Evolutionary conservation across 1,140 invertebrate genomes (phyloP).

Genomic region (Pentalonia nigronervosa): DNA sequence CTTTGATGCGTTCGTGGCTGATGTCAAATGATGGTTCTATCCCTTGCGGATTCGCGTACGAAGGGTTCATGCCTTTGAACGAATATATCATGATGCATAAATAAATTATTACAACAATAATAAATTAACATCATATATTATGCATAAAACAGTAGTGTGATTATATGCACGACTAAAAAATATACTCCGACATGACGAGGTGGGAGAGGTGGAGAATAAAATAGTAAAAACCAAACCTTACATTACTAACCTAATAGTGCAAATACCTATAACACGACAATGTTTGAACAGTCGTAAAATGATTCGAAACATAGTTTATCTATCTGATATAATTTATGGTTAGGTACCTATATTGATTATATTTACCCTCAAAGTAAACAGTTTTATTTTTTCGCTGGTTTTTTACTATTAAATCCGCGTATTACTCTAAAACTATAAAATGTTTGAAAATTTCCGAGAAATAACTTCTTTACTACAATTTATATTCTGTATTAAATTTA

Average conservation of each 20-base stretch:
- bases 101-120: constrained; percentile 11
- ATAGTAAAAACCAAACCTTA: too few species aligned
- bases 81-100: not conserved
- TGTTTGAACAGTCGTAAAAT: too few species aligned
- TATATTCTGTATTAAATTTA: not conserved
- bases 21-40: constrained; percentile 68
- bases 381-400: not conserved
- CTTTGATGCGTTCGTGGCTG: constrained; percentile 66
- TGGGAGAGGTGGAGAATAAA: too few species aligned
- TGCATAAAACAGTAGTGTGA: not conserved
- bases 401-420: not conserved
- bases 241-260: too few species aligned
- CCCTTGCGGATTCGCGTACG: constrained; percentile 39
- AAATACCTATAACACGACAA: too few species aligned
- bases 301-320: not conserved
- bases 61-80: constrained; percentile 23
- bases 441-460: not conserved
- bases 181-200: not conserved
- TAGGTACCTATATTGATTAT: not conserved
- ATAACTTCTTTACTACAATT: not conserved
- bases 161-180: not conserved
- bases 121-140: constrained; percentile 6
- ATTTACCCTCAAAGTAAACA: not conserved
- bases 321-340: not conserved
- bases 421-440: not conserved